Evolutionary conservation across 2,113 vertebrate genomes (phyloP), one percentile per base, ranked within the genome.

Genomic region (Hymenochirus boettgeri): DNA sequence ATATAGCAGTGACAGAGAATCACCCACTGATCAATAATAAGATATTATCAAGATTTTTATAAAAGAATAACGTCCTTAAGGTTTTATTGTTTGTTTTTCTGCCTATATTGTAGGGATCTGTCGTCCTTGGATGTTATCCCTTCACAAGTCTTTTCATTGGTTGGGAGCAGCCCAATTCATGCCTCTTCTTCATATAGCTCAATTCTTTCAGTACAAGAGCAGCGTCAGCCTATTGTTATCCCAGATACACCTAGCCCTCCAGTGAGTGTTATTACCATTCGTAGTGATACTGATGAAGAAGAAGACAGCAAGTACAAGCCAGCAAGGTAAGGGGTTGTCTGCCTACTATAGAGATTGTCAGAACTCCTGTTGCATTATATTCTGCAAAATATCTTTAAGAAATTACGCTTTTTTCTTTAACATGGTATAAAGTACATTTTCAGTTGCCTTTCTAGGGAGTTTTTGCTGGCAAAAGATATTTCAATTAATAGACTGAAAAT

Each of bases 231-330:
- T 45, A 99, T 99, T 56, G 70, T 99, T 65, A 99, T 99, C 83
- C 95, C 93, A 0, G 96, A 99, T 80, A 99, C 96, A 1, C 96
- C 96, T 0, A 99, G 95, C 75, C 96, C 96, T 0, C 91, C 94
- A 0, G 91, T 96, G 83, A 99, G 94, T 70, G 95, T 99, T 84
- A 99, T 99, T 84, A 98, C 94, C 75, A 99, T 99, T 76, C 92
- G 94, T 77, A 99, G 96, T 2, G 96, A 99, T 84, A 96, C 94
- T 0, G 96, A 99, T 25, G 95, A 99, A 19, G 96, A 98, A 58
- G 94, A 96, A 25, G 93, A 99, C 77, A 91, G 83, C 76, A 98
- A 97, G 75, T 91, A 87, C 67, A 89, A 92, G 22, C 88, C 92
- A 61, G 77, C 77, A 54, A 86, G 87, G 90, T 90, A 75, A 21